phyloP scores from a whole-genome alignment of 2,888 invertebrate genomes.

The Mactromeris polynyma region DNA sequence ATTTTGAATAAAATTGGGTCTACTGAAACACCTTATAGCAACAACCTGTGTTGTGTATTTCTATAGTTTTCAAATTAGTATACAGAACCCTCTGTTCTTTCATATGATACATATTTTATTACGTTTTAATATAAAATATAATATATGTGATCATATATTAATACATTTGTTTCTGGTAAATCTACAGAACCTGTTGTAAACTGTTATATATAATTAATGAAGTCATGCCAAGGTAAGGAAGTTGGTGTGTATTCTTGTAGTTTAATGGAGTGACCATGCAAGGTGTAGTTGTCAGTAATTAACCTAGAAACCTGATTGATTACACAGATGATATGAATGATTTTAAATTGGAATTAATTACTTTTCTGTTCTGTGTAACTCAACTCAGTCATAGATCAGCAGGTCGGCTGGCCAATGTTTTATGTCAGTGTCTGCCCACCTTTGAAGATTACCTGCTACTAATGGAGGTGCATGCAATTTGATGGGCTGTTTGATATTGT shows the following conservation, averaged over 20 bases:
- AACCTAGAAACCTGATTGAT: constrained; percentile 17
- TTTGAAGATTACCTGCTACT: not conserved
- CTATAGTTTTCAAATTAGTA: no score
- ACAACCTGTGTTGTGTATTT: no score
- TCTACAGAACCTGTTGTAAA: not conserved
- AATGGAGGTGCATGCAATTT: not conserved
- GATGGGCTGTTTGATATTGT: not conserved
- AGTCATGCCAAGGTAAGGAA: not conserved
- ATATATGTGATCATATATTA: no score
- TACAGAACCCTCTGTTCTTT: no score
- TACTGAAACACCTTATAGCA: no score
- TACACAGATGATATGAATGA: constrained; percentile 1
- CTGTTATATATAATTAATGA: not conserved
- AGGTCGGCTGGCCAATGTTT: not conserved
- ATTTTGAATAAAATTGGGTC: no score
- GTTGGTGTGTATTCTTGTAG: not conserved
- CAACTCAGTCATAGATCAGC: constrained; percentile 18
- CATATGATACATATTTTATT: no score
- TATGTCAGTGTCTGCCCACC: constrained; percentile 8
- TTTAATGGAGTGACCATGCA: not conserved
- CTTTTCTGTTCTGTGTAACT: constrained; percentile 9
- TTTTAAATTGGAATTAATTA: constrained; percentile 20
- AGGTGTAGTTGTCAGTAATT: not conserved
- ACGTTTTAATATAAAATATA: no score
- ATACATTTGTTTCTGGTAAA: not conserved